Evolutionary conservation across 2,888 invertebrate species (phyloP).

Genomic region (Cantharis nigra): DNA sequence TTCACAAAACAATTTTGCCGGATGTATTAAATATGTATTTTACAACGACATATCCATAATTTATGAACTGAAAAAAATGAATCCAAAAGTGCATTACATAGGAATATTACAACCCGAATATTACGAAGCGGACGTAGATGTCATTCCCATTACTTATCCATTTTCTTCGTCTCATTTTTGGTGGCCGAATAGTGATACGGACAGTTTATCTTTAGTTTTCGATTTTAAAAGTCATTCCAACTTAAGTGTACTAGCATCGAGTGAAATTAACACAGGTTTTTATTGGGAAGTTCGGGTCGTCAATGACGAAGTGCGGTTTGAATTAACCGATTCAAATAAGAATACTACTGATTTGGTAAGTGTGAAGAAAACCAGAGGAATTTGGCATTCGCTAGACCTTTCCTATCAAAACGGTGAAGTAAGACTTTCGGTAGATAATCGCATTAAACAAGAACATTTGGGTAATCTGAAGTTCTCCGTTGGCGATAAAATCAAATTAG

Average conservation of each 20-base stretch:
- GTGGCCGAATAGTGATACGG: slow-evolving; percentile 80
- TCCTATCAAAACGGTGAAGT: slow-evolving; percentile 77
- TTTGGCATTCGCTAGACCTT: slow-evolving; percentile 83
- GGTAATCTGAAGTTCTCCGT: slow-evolving; percentile 52
- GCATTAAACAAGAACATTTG: slow-evolving; percentile 66
- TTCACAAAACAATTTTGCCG: slow-evolving; percentile 64
- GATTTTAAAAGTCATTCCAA: slow-evolving; percentile 83
- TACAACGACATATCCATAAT: slow-evolving; percentile 92
- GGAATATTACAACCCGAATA: slow-evolving; percentile 78
- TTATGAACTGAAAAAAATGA: slow-evolving; percentile 82
- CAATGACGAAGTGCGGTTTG: slow-evolving; percentile 84
- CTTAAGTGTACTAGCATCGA: slow-evolving; percentile 84
- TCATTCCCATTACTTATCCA: slow-evolving; percentile 89
- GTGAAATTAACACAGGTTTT: slow-evolving; percentile 76
- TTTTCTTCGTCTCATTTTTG: slow-evolving; percentile 89
- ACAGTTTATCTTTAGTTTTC: slow-evolving; percentile 77
- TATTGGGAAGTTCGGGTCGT: slow-evolving; percentile 89
- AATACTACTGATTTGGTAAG: slow-evolving; percentile 78
- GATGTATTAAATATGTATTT: slow-evolving; percentile 89
- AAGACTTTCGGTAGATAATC: slow-evolving; percentile 75
- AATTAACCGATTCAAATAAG: slow-evolving; percentile 74
- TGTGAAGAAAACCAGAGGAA: slow-evolving; percentile 79
- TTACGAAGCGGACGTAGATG: slow-evolving; percentile 80
- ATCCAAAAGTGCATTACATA: slow-evolving; percentile 67
- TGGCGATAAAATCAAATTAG: slow-evolving; percentile 63